These are phyloP conservation scores for Dolichotis patagonum DNA, from an alignment of 2,113 vertebrate genomes.

Conservation along the genomic window DNA sequence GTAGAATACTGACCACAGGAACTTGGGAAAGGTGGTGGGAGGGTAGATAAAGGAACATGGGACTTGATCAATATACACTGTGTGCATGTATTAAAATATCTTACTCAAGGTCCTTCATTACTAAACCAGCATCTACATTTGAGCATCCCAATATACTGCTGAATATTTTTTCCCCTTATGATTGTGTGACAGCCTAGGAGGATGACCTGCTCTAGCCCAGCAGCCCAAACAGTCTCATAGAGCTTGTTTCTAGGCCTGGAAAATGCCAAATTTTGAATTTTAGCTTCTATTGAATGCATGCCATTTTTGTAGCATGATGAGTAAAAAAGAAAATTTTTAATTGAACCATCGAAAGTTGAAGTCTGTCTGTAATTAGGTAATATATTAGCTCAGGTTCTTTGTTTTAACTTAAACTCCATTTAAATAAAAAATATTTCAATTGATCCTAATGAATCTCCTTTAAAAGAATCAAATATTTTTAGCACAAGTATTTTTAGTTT, in stretches of 20 bases:
- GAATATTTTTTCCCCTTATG: neutral
- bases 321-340: no score
- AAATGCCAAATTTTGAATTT: neutral
- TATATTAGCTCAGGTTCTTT: neutral
- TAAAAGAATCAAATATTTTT: neutral
- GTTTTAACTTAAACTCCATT: conserved; percentile 34
- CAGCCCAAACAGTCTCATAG: neutral
- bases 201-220: neutral
- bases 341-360: neutral
- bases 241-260: neutral
- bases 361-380: neutral
- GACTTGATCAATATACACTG: no score
- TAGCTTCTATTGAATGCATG: neutral
- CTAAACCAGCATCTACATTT: neutral
- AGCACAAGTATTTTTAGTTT: neutral
- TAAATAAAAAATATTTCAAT: conserved; percentile 12
- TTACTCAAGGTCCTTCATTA: neutral
- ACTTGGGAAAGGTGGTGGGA: neutral
- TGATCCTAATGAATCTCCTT: neutral
- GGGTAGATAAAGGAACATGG: neutral
- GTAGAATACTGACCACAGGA: neutral
- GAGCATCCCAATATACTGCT: neutral
- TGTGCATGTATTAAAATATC: neutral
- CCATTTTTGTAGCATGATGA: neutral
- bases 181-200: neutral